These are phyloP conservation scores for Acronicta alni DNA, from an alignment of 2,888 invertebrate species.

Conservation along the genomic window DNA sequence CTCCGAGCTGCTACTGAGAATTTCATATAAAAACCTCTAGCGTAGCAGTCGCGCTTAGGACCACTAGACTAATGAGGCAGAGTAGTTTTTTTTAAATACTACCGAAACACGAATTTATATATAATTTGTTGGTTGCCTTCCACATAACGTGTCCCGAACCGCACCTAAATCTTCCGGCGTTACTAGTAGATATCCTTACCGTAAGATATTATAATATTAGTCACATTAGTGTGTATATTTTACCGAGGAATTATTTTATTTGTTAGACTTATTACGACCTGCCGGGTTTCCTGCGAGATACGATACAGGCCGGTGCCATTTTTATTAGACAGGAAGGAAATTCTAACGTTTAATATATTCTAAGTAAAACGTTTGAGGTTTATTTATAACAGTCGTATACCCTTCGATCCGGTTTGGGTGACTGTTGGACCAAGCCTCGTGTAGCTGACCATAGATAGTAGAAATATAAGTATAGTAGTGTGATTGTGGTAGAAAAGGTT, in stretches of 20 bases:
- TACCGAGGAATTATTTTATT: constrained; percentile 87
- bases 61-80: no score
- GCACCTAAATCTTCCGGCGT: constrained; percentile 86
- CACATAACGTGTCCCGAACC: constrained; percentile 65
- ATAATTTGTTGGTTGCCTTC: constrained; percentile 55
- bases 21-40: no score
- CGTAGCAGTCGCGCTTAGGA: no score
- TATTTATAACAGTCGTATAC: constrained; percentile 73
- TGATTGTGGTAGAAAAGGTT: constrained; percentile 9
- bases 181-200: constrained; percentile 85
- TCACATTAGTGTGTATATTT: constrained; percentile 88
- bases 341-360: constrained; percentile 85
- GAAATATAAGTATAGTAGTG: not conserved
- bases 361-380: constrained; percentile 76
- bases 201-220: constrained; percentile 88
- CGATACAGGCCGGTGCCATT: constrained; percentile 79
- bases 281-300: constrained; percentile 82
- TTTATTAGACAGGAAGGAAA: constrained; percentile 89
- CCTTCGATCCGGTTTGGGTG: constrained; percentile 66
- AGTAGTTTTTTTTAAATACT: no score
- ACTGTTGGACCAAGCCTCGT: constrained; percentile 23
- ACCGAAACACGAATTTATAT: not conserved
- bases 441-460: constrained; percentile 8
- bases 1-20: no score
- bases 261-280: constrained; percentile 86